A percentile compares a stretch with the other conserved stretches of the same genome.
Evolutionary conservation across 2,113 vertebrate species (phyloP).

Genomic region (Halcyon senegalensis): DNA sequence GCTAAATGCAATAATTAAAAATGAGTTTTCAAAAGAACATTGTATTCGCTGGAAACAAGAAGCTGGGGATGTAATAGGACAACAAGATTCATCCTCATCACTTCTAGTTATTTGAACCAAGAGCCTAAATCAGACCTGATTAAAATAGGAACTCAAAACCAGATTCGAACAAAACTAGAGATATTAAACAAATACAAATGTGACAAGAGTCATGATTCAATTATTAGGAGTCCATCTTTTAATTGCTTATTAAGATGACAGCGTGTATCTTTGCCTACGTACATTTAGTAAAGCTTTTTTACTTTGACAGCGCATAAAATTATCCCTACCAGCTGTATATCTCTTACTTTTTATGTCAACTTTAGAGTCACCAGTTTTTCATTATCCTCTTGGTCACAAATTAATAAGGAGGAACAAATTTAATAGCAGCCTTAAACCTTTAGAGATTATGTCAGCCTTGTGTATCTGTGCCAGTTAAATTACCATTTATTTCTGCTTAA

Average conservation of each 20-base stretch:
- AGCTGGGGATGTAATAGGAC: not conserved
- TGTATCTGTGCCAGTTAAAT: slow-evolving; percentile 13
- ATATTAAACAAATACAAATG: slow-evolving; percentile 51
- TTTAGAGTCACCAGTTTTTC: slow-evolving; percentile 13
- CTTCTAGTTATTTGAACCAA: slow-evolving; percentile 35
- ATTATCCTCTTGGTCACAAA: slow-evolving; percentile 56
- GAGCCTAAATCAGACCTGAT: slow-evolving; percentile 23
- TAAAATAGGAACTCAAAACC: not conserved
- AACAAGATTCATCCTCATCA: slow-evolving; percentile 2
- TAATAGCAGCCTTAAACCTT: slow-evolving; percentile 52
- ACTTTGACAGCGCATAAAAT: slow-evolving; percentile 55
- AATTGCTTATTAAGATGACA: slow-evolving; percentile 51
- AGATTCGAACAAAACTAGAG: not conserved
- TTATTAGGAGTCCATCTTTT: slow-evolving; percentile 52
- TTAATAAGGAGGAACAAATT: slow-evolving; percentile 55
- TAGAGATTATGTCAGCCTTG: slow-evolving; percentile 17
- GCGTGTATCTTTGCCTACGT: slow-evolving; percentile 10
- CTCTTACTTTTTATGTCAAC: slow-evolving; percentile 14
- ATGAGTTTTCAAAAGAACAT: not conserved
- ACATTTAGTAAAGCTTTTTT: slow-evolving; percentile 46
- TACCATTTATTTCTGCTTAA: slow-evolving; percentile 26
- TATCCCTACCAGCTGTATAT: not conserved
- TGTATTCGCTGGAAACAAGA: not conserved
- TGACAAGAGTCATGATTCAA: slow-evolving; percentile 28
- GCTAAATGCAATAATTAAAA: not conserved